Conservation (phyloP, 2,888 invertebrate genomes). For the Eilema griseolum region DNA sequence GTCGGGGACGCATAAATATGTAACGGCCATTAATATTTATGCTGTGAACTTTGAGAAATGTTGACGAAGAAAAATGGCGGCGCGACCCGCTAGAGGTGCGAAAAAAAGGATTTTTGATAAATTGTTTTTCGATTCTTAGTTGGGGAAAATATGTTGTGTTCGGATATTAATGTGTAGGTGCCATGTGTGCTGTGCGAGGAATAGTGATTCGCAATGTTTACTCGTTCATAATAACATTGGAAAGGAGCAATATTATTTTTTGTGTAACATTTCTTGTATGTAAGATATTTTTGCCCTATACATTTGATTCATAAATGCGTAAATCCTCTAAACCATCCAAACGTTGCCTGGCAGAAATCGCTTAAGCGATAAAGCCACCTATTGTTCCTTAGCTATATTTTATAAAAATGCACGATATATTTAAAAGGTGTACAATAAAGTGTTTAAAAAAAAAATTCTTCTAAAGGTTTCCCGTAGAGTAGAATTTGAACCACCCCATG, state of each 20-base stretch:
- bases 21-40: conserved; percentile 62
- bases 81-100: conserved; percentile 16
- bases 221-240: not conserved
- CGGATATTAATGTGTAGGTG: conserved; percentile 13
- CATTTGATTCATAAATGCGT: too few relatives aligned
- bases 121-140: conserved; percentile 23
- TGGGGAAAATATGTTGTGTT: conserved; percentile 17
- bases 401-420: too few relatives aligned
- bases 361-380: too few relatives aligned
- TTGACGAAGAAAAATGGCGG: conserved; percentile 49
- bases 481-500: too few relatives aligned
- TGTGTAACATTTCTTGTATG: not conserved
- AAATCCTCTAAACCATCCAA: too few relatives aligned
- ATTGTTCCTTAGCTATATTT: too few relatives aligned
- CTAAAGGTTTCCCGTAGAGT: too few relatives aligned
- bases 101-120: conserved; percentile 22
- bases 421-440: too few relatives aligned
- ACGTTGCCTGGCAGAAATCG: too few relatives aligned
- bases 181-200: not conserved
- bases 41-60: conserved; percentile 46
- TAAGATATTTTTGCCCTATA: not conserved
- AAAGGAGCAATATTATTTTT: not conserved
- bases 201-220: conserved; percentile 7
- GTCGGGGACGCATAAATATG: conserved; percentile 56
- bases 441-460: too few relatives aligned